phyloP scores from a whole-genome alignment of 2,113 vertebrate genomes.

The Burhinus oedicnemus region DNA sequence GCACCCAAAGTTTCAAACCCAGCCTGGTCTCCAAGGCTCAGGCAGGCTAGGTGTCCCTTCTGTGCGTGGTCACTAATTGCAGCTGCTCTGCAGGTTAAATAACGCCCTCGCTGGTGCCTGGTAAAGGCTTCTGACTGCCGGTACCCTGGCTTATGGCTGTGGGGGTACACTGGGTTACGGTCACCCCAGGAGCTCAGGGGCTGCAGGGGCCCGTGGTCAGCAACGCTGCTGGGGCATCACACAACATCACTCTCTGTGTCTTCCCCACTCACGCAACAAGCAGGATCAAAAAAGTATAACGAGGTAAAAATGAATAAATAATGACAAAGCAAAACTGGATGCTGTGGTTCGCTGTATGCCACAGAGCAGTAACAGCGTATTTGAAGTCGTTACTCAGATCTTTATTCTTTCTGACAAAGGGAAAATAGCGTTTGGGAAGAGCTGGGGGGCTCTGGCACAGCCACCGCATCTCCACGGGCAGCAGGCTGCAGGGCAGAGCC shows the following conservation, averaged over 20 bases:
- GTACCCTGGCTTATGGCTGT: not conserved
- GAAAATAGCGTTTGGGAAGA: not conserved
- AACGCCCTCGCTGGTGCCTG: rapidly evolving
- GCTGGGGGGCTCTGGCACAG: not conserved
- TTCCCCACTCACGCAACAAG: not conserved
- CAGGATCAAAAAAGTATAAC: not conserved
- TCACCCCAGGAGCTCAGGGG: rapidly evolving
- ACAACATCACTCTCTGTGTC: rapidly evolving
- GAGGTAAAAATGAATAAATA: not conserved
- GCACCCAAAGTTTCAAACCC: not conserved
- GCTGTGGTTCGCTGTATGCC: not conserved
- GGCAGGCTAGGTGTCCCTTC: not conserved
- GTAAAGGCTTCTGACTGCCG: not conserved
- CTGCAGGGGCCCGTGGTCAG: not conserved
- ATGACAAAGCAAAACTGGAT: not conserved
- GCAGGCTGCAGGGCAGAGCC: not conserved
- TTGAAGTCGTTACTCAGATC: not conserved
- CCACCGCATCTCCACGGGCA: not conserved
- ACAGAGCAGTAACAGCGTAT: not conserved
- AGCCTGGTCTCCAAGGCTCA: not conserved
- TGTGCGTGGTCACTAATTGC: rapidly evolving
- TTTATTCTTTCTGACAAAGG: not conserved
- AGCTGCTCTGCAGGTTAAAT: not conserved
- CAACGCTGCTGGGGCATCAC: not conserved
- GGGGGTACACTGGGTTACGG: not conserved